phyloP scores from a whole-genome alignment of 64 coral and sea anemone genomes.

The Exaiptasia diaphana region DNA sequence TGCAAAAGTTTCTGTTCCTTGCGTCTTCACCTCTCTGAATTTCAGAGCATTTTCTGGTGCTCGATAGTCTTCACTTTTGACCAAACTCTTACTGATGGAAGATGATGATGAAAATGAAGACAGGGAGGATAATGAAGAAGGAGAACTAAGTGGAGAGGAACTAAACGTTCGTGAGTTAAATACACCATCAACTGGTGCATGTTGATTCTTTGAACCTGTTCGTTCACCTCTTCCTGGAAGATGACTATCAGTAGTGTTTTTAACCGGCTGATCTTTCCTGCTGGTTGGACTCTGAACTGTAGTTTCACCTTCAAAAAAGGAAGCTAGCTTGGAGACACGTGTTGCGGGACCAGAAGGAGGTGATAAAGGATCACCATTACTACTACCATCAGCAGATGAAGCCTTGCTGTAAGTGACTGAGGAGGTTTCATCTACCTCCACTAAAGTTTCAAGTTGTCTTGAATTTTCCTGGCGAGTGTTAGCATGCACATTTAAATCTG shows the following conservation, averaged over 20 bases:
- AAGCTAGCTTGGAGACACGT: constrained; percentile 24
- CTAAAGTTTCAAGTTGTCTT: constrained; percentile 38
- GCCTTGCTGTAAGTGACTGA: constrained; percentile 8
- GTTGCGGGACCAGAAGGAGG: constrained; percentile 3
- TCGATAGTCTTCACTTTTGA: neutral
- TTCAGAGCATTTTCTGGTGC: neutral
- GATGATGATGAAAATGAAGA: constrained; percentile 74
- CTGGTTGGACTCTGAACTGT: neutral
- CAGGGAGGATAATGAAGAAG: constrained; percentile 68
- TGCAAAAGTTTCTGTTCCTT: neutral
- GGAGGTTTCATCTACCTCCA: constrained; percentile 48
- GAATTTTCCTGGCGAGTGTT: neutral
- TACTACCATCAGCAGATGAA: constrained; percentile 21
- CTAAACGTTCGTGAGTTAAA: neutral
- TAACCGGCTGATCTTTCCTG: neutral
- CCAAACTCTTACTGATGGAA: neutral
- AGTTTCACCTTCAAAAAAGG: constrained; percentile 18
- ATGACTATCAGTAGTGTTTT: neutral
- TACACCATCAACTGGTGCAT: neutral
- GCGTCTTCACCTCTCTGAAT: neutral
- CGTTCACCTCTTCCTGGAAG: neutral
- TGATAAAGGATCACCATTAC: neutral
- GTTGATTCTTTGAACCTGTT: neutral
- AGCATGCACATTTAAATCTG: neutral
- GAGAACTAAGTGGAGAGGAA: constrained; percentile 61